A percentile compares a stretch with the other conserved stretches of the same genome.
phyloP scores from a whole-genome alignment of 2,888 invertebrate species.

The Sphecodes monilicornis region DNA sequence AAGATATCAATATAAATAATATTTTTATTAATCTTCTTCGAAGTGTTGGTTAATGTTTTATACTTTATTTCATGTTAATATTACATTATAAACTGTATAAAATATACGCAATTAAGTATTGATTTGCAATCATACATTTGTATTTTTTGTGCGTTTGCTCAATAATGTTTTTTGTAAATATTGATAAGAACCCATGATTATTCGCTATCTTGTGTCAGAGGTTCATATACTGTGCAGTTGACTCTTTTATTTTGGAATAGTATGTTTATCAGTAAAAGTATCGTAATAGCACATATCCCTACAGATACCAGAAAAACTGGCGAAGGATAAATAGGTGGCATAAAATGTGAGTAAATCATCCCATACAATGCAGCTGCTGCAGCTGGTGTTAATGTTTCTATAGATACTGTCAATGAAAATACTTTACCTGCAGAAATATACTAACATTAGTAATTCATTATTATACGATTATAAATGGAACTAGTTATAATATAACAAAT shows the following conservation, averaged over 20 bases:
- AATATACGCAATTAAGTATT: not conserved
- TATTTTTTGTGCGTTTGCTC: not conserved
- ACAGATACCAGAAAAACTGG: slow-evolving; percentile 79
- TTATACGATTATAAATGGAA: not conserved
- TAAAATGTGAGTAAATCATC: slow-evolving; percentile 85
- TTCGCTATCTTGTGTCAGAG: slow-evolving; percentile 45
- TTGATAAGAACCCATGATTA: slow-evolving; percentile 4
- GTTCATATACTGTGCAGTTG: slow-evolving; percentile 39
- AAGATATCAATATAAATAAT: not conserved
- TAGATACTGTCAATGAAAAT: slow-evolving; percentile 88
- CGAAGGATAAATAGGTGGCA: slow-evolving; percentile 79
- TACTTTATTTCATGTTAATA: slow-evolving; percentile 29
- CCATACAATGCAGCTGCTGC: slow-evolving; percentile 88
- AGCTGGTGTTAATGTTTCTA: slow-evolving; percentile 88
- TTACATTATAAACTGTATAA: slow-evolving; percentile 22
- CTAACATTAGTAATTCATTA: slow-evolving; percentile 15
- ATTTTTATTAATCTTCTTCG: slow-evolving; percentile 9
- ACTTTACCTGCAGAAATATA: slow-evolving; percentile 86
- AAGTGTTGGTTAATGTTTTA: not conserved
- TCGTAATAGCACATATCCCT: slow-evolving; percentile 64
- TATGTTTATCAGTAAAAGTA: slow-evolving; percentile 70
- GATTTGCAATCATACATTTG: not conserved
- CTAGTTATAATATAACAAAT: not conserved
- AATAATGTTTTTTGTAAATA: not conserved
- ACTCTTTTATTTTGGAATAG: slow-evolving; percentile 52